Conservation (phyloP, 92 coral and sea anemone species). For the Phymanthus crucifer region DNA sequence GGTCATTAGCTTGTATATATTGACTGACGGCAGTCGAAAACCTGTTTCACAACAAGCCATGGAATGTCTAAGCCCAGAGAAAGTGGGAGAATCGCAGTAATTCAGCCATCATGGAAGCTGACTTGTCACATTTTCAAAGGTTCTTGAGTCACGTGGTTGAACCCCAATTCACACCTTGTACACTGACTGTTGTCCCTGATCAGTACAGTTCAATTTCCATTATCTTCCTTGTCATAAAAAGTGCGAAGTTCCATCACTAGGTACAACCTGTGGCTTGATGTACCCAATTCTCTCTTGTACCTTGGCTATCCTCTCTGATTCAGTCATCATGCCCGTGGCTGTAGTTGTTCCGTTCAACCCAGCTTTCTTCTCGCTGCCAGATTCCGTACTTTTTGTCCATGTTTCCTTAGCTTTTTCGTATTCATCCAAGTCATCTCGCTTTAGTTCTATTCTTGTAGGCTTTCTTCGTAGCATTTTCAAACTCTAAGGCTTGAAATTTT, state of each 20-base stretch:
- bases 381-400: conserved; percentile 59
- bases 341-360: conserved; percentile 1
- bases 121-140: no score
- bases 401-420: conserved; percentile 78
- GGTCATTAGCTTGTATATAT: no score
- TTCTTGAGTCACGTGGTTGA: no score
- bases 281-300: conserved; percentile 92
- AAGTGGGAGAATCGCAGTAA: no score
- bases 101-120: no score
- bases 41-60: no score
- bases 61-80: no score
- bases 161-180: no score
- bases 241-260: conserved; percentile 81
- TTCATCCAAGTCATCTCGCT: conserved; percentile 89
- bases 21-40: no score
- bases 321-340: conserved; percentile 40
- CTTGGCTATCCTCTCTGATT: conserved; percentile 70
- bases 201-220: neutral
- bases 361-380: conserved; percentile 34
- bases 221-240: conserved; percentile 35
- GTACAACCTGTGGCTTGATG: conserved; percentile 78
- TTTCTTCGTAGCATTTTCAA: conserved; percentile 82
- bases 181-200: neutral
- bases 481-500: neutral
- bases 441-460: conserved; percentile 89